phyloP scores from a whole-genome alignment of 2,797 vertebrate species.

The Sebastes flavidus region DNA sequence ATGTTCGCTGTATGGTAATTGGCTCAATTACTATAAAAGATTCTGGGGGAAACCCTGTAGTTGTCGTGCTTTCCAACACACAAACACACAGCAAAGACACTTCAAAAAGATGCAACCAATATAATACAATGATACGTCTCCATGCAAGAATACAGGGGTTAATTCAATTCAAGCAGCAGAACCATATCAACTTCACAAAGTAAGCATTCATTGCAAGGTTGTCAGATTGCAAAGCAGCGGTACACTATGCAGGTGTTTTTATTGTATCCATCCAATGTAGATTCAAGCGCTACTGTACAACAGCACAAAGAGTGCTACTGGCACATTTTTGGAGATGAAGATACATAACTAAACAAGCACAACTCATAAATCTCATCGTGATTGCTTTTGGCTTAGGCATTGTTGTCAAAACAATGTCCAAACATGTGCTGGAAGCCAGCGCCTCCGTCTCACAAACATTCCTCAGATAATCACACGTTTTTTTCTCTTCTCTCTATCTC shows the following conservation, averaged over 20 bases:
- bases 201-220: background rate
- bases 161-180: background rate
- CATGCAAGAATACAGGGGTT: background rate
- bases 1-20: background rate
- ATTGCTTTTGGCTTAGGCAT: constrained; percentile 46
- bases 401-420: constrained; percentile 69
- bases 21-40: background rate
- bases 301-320: background rate
- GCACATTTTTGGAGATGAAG: constrained; percentile 9
- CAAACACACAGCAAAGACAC: background rate
- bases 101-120: background rate
- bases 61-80: background rate
- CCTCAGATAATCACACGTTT: constrained; percentile 45
- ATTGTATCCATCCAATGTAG: background rate
- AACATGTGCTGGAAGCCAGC: constrained; percentile 54
- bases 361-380: constrained; percentile 25
- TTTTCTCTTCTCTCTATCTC: background rate
- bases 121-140: background rate
- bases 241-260: background rate
- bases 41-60: constrained; percentile 6
- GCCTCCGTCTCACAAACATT: constrained; percentile 32
- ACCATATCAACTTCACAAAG: background rate
- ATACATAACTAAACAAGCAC: constrained; percentile 20
- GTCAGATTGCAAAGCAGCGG: background rate
- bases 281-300: background rate